phyloP scores from a whole-genome alignment of 2,113 vertebrate genomes.

The Pseudorhombus dupliciocellatus region DNA sequence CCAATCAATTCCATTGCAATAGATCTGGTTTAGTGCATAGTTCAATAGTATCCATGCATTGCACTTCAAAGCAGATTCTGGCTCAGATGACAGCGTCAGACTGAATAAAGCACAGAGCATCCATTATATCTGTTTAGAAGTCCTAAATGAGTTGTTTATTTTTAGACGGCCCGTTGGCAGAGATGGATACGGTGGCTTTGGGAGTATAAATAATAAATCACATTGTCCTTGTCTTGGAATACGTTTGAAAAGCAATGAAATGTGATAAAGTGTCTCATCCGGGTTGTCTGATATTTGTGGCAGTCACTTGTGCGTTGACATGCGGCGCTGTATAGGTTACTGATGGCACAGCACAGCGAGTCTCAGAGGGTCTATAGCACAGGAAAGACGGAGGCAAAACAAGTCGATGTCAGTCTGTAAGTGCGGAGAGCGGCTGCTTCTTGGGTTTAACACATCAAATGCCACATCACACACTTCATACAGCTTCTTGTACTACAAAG shows the following conservation, averaged over 20 bases:
- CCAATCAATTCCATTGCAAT: slow-evolving; percentile 13
- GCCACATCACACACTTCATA: slow-evolving; percentile 3
- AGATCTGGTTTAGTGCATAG: slow-evolving; percentile 8
- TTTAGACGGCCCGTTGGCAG: slow-evolving; percentile 74
- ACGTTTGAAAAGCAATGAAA: slow-evolving; percentile 86
- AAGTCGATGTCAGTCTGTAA: slow-evolving; percentile 77
- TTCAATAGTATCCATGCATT: slow-evolving; percentile 29
- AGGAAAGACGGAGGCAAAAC: slow-evolving; percentile 78
- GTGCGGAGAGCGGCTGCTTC: slow-evolving; percentile 51
- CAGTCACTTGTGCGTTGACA: slow-evolving; percentile 83
- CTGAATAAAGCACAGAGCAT: slow-evolving; percentile 45
- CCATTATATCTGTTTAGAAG: slow-evolving; percentile 69
- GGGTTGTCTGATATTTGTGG: slow-evolving; percentile 81
- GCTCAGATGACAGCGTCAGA: slow-evolving; percentile 51
- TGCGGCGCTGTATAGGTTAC: slow-evolving; percentile 78
- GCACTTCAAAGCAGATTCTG: slow-evolving; percentile 47
- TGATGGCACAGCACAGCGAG: slow-evolving; percentile 71
- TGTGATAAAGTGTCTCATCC: slow-evolving; percentile 85
- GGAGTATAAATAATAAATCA: slow-evolving; percentile 84
- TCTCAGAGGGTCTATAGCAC: slow-evolving; percentile 77
- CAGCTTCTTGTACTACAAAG: background rate
- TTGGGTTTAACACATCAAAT: slow-evolving; percentile 20
- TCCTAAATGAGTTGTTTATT: slow-evolving; percentile 80
- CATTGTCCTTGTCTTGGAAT: slow-evolving; percentile 80
- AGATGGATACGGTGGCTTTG: slow-evolving; percentile 79